Conservation (phyloP, 2,797 vertebrate genomes). For the Furcifer pardalis region DNA sequence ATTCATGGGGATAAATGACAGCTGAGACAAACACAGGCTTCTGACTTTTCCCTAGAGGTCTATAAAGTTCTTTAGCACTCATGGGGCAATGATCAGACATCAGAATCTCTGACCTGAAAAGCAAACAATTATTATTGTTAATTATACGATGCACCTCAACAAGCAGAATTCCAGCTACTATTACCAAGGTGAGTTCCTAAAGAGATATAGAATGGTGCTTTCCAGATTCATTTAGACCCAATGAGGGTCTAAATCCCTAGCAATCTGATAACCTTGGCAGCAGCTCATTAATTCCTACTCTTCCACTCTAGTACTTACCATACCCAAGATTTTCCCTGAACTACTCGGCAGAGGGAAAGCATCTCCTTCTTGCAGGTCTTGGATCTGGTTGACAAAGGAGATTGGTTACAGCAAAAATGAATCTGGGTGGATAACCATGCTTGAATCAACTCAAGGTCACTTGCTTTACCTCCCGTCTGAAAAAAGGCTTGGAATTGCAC, state of each 20-base stretch:
- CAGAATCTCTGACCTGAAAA: no score
- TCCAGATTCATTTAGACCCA: no score
- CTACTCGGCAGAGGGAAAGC: slow-evolving; percentile 81
- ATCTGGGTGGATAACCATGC: not conserved
- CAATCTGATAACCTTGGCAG: not conserved
- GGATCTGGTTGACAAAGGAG: slow-evolving; percentile 59
- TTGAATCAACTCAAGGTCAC: not conserved
- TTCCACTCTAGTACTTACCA: slow-evolving; percentile 76
- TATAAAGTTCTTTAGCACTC: no score
- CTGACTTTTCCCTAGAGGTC: no score
- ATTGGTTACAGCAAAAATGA: not conserved
- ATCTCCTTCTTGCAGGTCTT: slow-evolving; percentile 83
- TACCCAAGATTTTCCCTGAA: slow-evolving; percentile 85
- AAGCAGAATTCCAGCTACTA: not conserved
- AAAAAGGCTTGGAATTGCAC: not conserved
- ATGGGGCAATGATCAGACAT: no score
- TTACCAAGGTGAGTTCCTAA: not conserved
- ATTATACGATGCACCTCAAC: no score
- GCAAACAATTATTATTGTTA: no score
- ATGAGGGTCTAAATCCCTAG: not conserved
- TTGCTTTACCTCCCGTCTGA: not conserved
- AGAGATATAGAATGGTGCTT: no score
- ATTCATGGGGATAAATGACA: no score
- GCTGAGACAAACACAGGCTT: no score
- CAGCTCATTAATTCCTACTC: not conserved